Conservation (phyloP, 2,797 vertebrate species). For the Chloroceryle amazona region DNA sequence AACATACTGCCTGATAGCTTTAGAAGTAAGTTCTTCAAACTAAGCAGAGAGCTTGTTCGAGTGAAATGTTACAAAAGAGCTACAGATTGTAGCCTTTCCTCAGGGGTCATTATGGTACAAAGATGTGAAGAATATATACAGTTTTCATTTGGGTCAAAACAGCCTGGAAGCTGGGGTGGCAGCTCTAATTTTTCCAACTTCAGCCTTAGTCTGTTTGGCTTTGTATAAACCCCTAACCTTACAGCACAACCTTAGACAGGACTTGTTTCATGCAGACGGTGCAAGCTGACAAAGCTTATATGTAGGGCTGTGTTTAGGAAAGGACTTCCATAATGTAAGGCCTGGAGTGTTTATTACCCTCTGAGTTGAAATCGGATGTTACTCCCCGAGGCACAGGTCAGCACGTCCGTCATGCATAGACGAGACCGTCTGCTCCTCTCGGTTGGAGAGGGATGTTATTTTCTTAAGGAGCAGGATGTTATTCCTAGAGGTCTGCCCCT, state of each 20-base stretch:
- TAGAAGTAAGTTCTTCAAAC: neutral
- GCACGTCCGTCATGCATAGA: slow-evolving; percentile 61
- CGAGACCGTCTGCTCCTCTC: slow-evolving; percentile 45
- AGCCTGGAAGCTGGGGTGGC: neutral
- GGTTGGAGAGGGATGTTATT: slow-evolving; percentile 75
- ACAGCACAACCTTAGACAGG: neutral
- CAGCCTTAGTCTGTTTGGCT: neutral
- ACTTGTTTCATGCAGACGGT: neutral
- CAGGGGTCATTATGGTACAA: neutral
- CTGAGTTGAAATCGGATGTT: slow-evolving; percentile 57
- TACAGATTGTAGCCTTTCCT: neutral
- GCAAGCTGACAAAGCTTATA: neutral
- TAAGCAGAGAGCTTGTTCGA: neutral
- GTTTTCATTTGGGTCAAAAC: neutral
- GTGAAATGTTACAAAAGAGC: neutral
- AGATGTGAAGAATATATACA: neutral
- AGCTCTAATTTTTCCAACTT: neutral
- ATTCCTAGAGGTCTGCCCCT: slow-evolving; percentile 77
- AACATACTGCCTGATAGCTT: neutral
- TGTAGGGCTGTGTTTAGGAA: neutral
- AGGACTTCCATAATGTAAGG: neutral
- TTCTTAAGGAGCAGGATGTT: slow-evolving; percentile 80
- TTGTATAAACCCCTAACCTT: neutral
- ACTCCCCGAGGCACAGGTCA: slow-evolving; percentile 71
- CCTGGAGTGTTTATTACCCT: slow-evolving; percentile 35